phyloP scores from a whole-genome alignment of 2,113 vertebrate genomes.

The Ceratotherium simum region DNA sequence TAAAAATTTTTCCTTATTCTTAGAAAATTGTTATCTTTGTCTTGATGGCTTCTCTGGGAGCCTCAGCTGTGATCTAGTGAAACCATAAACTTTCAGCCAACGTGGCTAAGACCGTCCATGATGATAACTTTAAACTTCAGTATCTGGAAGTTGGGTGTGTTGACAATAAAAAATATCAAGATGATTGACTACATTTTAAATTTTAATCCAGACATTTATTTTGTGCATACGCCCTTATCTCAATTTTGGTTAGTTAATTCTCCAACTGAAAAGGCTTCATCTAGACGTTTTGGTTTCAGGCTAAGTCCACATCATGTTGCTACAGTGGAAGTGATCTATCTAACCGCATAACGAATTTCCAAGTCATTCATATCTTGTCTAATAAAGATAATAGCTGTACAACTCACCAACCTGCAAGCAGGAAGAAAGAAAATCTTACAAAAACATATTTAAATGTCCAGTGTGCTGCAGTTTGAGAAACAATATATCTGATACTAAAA shows the following conservation, averaged over 20 bases:
- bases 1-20: background rate
- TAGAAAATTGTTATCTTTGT: conserved; percentile 36
- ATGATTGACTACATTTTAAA: conserved; percentile 31
- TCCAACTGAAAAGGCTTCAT: background rate
- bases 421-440: background rate
- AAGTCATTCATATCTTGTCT: background rate
- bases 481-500: conserved; percentile 48
- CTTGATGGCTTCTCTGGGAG: conserved; percentile 32
- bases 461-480: conserved; percentile 41
- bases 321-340: background rate
- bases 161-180: conserved; percentile 24
- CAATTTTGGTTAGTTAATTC: conserved; percentile 41
- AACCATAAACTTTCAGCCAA: conserved; percentile 10
- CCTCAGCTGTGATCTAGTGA: background rate
- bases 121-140: conserved; percentile 23
- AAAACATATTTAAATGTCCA: background rate
- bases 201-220: conserved; percentile 42
- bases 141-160: background rate
- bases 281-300: background rate
- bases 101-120: background rate
- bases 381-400: background rate
- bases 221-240: background rate
- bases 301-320: background rate
- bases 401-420: background rate
- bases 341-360: background rate